These are phyloP conservation scores for Drosophila barbarae DNA, from an alignment of 2,888 invertebrate species.

Conservation along the genomic window DNA sequence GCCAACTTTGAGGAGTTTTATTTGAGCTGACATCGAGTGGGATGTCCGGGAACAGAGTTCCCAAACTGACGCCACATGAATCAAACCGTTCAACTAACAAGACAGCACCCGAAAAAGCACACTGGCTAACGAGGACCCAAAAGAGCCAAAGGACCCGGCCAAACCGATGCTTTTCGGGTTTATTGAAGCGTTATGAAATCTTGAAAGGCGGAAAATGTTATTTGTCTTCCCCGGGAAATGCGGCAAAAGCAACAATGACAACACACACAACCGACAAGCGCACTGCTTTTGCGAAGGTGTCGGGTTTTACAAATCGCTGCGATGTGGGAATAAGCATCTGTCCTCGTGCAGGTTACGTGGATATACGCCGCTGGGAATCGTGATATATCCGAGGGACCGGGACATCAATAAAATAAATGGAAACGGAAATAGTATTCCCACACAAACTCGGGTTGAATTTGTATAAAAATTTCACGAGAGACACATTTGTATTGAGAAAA, in stretches of 20 bases:
- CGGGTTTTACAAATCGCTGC: slow-evolving; percentile 44
- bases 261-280: slow-evolving; percentile 18
- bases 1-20: slow-evolving; percentile 38
- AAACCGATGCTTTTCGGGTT: slow-evolving; percentile 31
- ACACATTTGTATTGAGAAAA: no score
- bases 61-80: slow-evolving; percentile 41
- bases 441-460: background rate
- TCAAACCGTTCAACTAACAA: slow-evolving; percentile 42
- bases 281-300: slow-evolving; percentile 29
- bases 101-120: slow-evolving; percentile 20
- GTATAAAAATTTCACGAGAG: background rate
- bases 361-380: slow-evolving; percentile 17
- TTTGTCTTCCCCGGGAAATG: slow-evolving; percentile 32
- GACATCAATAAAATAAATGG: slow-evolving; percentile 18
- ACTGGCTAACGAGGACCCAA: slow-evolving; percentile 36
- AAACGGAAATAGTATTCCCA: slow-evolving; percentile 1
- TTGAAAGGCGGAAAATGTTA: slow-evolving; percentile 50
- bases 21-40: slow-evolving; percentile 34
- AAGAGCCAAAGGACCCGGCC: slow-evolving; percentile 9
- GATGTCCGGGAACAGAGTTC: slow-evolving; percentile 4
- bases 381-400: slow-evolving; percentile 4
- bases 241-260: slow-evolving; percentile 30
- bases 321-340: slow-evolving; percentile 44
- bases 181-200: slow-evolving; percentile 50
- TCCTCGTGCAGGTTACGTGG: slow-evolving; percentile 11